Conservation (phyloP, 2,888 invertebrate species). For the Pachymerium ferrugineum region DNA sequence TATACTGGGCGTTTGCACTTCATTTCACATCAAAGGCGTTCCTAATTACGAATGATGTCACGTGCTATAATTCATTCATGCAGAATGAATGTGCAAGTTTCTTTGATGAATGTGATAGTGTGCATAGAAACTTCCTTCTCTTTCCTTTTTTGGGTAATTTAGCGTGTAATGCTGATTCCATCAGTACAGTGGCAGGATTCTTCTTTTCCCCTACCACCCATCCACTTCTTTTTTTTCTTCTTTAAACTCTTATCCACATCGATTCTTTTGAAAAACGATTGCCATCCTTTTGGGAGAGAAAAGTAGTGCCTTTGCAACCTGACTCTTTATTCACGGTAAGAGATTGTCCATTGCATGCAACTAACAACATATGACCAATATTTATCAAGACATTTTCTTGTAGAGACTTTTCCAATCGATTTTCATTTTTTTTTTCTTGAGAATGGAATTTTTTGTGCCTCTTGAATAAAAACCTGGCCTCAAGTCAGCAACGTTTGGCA, state of each 20-base stretch:
- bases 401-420: too few relatives aligned
- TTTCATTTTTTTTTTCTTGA: too few relatives aligned
- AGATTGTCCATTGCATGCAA: background rate
- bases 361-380: too few relatives aligned
- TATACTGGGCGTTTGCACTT: background rate
- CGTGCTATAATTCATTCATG: constrained; percentile 3
- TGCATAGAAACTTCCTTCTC: background rate
- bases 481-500: background rate
- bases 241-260: constrained; percentile 2
- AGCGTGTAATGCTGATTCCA: constrained; percentile 7
- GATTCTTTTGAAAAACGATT: constrained; percentile 8
- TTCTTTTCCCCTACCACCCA: background rate
- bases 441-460: too few relatives aligned
- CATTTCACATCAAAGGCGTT: background rate
- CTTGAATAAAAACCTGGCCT: background rate
- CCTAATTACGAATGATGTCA: background rate
- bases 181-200: constrained; percentile 8
- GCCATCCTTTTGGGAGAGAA: background rate
- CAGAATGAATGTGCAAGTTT: too few relatives aligned
- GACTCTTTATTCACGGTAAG: constrained; percentile 2
- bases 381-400: too few relatives aligned
- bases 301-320: background rate
- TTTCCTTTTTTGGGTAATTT: background rate
- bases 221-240: background rate
- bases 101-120: background rate